Conservation (phyloP, 2,113 vertebrate genomes). For the Podilymbus podiceps region DNA sequence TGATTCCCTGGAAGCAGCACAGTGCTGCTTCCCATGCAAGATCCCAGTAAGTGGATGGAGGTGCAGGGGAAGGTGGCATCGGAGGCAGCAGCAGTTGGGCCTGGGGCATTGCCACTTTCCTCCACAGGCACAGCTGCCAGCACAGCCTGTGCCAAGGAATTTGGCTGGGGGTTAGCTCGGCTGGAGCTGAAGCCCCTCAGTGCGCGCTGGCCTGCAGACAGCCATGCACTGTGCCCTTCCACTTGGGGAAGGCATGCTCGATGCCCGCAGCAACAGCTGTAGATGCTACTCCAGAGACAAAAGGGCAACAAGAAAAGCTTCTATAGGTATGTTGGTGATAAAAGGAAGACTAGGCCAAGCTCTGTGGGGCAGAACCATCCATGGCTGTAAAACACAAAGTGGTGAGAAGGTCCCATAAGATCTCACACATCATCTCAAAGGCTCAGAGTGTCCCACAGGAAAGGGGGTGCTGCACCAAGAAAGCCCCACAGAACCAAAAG, state of each 20-base stretch:
- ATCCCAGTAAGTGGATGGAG: rapidly evolving
- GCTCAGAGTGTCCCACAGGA: neutral
- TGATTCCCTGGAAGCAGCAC: neutral
- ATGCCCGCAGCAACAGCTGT: neutral
- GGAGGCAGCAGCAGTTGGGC: rapidly evolving
- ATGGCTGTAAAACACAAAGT: rapidly evolving
- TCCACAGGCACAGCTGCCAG: neutral
- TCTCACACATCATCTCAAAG: neutral
- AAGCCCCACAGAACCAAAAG: neutral
- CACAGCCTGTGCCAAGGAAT: rapidly evolving
- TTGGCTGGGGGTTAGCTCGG: rapidly evolving
- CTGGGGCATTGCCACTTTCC: neutral
- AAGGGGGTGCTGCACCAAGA: neutral
- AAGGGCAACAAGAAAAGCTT: too few species aligned
- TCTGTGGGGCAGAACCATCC: rapidly evolving
- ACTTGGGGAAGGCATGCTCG: neutral
- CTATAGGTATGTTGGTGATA: too few species aligned
- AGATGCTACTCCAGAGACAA: neutral
- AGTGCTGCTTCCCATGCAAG: rapidly evolving
- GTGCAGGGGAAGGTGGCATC: neutral
- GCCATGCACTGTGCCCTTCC: rapidly evolving
- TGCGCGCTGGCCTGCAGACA: neutral
- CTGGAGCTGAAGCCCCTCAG: neutral
- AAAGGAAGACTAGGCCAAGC: neutral
- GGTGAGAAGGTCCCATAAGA: neutral